Conservation (phyloP, 2,113 vertebrate species). For the Poeciliopsis retropinna region DNA sequence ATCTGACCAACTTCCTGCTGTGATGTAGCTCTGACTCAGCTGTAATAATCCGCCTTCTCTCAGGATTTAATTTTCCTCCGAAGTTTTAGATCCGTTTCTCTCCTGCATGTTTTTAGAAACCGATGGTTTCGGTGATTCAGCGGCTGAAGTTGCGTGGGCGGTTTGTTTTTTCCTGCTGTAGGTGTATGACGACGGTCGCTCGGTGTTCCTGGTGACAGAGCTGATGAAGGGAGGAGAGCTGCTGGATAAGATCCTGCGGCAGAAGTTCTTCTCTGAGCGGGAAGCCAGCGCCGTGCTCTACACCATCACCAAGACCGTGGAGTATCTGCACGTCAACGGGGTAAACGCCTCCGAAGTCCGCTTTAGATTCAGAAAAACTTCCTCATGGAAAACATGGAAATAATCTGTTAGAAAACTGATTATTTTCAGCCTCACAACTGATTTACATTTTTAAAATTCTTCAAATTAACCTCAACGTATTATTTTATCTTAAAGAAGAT, state of each 20-base stretch:
- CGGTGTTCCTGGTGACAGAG: conserved; percentile 92
- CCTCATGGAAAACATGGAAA: neutral
- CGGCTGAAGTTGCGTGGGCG: fast-evolving
- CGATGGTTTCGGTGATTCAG: neutral
- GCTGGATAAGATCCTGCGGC: conserved; percentile 91
- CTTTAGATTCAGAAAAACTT: too few relatives aligned
- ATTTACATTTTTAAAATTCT: too few relatives aligned
- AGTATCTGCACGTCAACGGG: conserved; percentile 94
- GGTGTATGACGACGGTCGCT: conserved; percentile 94
- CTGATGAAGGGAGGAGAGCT: conserved; percentile 95
- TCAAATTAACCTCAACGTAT: too few relatives aligned
- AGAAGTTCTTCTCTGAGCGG: conserved; percentile 91
- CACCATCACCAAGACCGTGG: conserved; percentile 90
- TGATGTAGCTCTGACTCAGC: conserved; percentile 5
- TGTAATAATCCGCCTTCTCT: conserved; percentile 6
- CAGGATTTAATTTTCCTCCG: neutral
- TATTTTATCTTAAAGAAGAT: too few relatives aligned
- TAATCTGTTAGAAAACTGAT: too few relatives aligned
- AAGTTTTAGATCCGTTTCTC: neutral
- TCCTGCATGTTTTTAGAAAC: neutral
- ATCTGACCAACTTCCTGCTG: neutral
- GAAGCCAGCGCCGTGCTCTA: conserved; percentile 92
- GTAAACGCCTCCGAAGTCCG: conserved; percentile 65
- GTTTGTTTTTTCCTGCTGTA: conserved; percentile 49
- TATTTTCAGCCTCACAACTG: too few relatives aligned